phyloP scores from a whole-genome alignment of 92 coral and sea anemone species.

The Diadumene lineata region DNA sequence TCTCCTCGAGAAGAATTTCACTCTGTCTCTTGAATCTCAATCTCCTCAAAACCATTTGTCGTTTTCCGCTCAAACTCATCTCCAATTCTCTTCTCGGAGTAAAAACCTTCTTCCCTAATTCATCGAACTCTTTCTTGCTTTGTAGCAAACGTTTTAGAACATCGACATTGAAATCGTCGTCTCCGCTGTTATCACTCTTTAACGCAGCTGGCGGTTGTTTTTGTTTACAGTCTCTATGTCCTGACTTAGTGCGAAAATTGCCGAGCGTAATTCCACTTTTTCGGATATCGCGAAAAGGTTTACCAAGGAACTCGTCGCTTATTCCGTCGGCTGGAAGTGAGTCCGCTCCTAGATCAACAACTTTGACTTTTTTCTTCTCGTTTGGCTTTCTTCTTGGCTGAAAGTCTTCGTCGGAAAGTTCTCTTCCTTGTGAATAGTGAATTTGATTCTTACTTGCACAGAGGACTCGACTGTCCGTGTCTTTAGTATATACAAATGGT shows the following conservation, averaged over 20 bases:
- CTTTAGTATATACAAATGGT: constrained; percentile 20
- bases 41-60: constrained; percentile 9
- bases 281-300: constrained; percentile 9
- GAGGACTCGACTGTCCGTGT: constrained; percentile 36
- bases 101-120: neutral
- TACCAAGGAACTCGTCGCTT: neutral
- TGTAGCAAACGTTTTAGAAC: constrained; percentile 5
- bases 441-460: constrained; percentile 24
- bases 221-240: constrained; percentile 3
- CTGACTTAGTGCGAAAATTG: constrained; percentile 5
- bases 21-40: constrained; percentile 15
- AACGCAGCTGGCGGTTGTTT: neutral
- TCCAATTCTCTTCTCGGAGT: neutral
- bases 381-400: neutral
- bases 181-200: neutral
- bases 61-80: neutral
- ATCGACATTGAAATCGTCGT: neutral
- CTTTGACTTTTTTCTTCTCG: constrained; percentile 12
- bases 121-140: neutral
- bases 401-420: neutral
- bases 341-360: constrained; percentile 29
- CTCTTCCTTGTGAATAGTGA: constrained; percentile 10
- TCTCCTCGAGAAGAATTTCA: constrained; percentile 12
- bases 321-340: constrained; percentile 5
- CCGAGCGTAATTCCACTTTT: neutral